Conservation (phyloP, 2,113 vertebrate genomes). For the Carassius auratus region DNA sequence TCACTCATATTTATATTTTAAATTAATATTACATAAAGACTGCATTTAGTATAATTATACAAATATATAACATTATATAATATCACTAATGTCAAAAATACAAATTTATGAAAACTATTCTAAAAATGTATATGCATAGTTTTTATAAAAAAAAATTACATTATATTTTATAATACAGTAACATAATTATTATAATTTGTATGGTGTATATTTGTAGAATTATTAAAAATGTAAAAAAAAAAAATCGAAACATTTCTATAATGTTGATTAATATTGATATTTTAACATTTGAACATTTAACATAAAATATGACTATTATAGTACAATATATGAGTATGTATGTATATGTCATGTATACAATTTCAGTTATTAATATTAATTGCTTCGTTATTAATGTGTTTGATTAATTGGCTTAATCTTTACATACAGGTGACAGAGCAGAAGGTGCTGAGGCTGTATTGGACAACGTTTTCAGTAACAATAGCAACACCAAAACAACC, state of each 20-base stretch:
- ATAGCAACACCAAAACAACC: conserved; percentile 62
- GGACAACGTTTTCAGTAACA: conserved; percentile 81
- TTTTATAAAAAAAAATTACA: background rate
- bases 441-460: conserved; percentile 89
- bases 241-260: too few relatives aligned
- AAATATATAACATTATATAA: background rate
- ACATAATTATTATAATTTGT: background rate
- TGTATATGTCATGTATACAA: too few relatives aligned
- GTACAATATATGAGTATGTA: too few relatives aligned
- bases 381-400: background rate
- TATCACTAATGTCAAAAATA: background rate
- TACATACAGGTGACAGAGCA: conserved; percentile 86
- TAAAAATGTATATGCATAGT: too few relatives aligned
- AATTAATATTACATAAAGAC: background rate
- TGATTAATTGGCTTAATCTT: background rate
- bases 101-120: too few relatives aligned
- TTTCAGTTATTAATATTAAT: too few relatives aligned
- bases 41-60: background rate
- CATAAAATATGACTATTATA: too few relatives aligned
- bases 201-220: too few relatives aligned
- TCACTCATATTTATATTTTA: background rate
- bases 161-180: background rate
- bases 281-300: too few relatives aligned
- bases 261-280: too few relatives aligned
- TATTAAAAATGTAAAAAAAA: too few relatives aligned